Percentiles rank a stretch among this genome's conserved stretches.
Conservation (phyloP, 1,140 invertebrate species). For the Brachionus paranguensis region DNA sequence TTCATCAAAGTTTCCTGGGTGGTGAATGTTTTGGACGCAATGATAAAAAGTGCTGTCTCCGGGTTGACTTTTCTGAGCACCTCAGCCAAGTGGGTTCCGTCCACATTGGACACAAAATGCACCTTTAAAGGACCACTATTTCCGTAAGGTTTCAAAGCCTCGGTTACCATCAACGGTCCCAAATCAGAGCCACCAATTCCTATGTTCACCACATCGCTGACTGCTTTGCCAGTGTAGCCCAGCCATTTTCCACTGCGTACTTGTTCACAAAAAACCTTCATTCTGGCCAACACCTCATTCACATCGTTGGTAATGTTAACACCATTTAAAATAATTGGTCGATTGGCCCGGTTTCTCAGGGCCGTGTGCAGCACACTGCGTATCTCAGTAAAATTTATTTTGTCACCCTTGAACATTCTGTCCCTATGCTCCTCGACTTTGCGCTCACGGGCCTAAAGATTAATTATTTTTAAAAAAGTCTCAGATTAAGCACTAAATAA, state of each 20-base stretch:
- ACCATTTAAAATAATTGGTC: conserved; percentile 73
- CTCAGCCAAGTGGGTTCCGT: conserved; percentile 94
- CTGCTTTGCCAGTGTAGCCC: conserved; percentile 85
- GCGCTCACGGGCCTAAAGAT: conserved; percentile 67
- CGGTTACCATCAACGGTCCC: conserved; percentile 42
- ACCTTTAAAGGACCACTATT: conserved; percentile 69
- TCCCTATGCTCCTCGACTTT: conserved; percentile 76
- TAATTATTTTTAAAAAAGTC: neutral
- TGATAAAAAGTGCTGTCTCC: conserved; percentile 92
- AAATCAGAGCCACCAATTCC: conserved; percentile 98
- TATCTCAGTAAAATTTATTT: conserved; percentile 96
- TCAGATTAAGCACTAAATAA: neutral
- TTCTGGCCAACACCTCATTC: conserved; percentile 81
- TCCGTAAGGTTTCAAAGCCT: conserved; percentile 64
- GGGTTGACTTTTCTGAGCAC: conserved; percentile 81
- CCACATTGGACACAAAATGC: conserved; percentile 98
- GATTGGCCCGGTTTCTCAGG: conserved; percentile 75
- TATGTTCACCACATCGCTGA: conserved; percentile 97
- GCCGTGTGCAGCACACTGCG: conserved; percentile 90
- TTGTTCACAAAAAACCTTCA: conserved; percentile 74
- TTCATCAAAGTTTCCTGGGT: conserved; percentile 99
- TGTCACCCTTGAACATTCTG: conserved; percentile 87
- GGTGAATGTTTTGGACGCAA: conserved; percentile 98
- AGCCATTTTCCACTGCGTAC: conserved; percentile 69
- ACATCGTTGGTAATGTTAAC: conserved; percentile 78